Conservation (phyloP, 1,140 invertebrate species). For the Chelonus insularis region DNA sequence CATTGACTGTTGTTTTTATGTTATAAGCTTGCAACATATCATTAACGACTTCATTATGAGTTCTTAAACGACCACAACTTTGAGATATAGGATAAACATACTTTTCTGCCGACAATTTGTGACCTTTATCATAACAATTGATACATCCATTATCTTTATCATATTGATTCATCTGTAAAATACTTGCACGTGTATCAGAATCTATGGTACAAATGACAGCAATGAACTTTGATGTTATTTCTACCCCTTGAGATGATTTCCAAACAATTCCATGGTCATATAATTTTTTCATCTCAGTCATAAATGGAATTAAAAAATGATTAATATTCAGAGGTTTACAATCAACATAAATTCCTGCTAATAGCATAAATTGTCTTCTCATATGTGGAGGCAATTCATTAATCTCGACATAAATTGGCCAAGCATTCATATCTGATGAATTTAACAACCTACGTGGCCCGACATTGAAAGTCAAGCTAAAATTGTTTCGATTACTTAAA, state of each 20-base stretch:
- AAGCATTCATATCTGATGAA: conserved; percentile 19
- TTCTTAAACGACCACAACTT: neutral
- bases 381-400: conserved; percentile 29
- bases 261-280: conserved; percentile 13
- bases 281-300: conserved; percentile 5
- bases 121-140: conserved; percentile 7
- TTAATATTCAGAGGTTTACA: conserved; percentile 23
- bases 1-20: neutral
- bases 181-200: neutral
- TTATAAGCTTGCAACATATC: conserved; percentile 4
- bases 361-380: conserved; percentile 16
- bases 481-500: conserved; percentile 16
- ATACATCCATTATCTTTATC: conserved; percentile 19
- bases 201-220: conserved; percentile 4
- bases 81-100: neutral
- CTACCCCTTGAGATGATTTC: neutral
- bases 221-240: conserved; percentile 10
- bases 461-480: conserved; percentile 22
- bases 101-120: neutral
- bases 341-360: conserved; percentile 27
- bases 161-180: conserved; percentile 16
- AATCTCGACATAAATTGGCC: conserved; percentile 26
- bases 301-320: conserved; percentile 8
- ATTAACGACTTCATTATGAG: neutral
- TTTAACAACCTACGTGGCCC: conserved; percentile 16